Conservation (phyloP, 2,113 vertebrate species). For the Ranitomeya imitator region DNA sequence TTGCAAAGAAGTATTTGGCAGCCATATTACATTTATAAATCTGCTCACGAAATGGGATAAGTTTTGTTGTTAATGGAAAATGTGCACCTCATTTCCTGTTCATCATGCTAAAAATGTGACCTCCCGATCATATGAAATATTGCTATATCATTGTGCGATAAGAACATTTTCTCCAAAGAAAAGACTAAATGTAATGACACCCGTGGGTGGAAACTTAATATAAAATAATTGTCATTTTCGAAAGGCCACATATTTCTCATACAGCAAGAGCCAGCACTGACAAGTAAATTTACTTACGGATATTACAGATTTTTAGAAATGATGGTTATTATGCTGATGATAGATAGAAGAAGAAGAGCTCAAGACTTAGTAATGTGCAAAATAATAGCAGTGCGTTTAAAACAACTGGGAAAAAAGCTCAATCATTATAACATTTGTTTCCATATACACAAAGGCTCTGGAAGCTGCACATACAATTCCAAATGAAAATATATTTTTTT, state of each 20-base stretch:
- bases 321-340: neutral
- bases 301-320: neutral
- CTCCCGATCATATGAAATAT: slow-evolving; percentile 39
- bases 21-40: slow-evolving; percentile 40
- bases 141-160: slow-evolving; percentile 31
- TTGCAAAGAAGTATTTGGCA: slow-evolving; percentile 42
- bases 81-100: slow-evolving; percentile 55
- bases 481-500: no score
- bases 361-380: no score
- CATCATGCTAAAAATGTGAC: slow-evolving; percentile 41
- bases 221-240: slow-evolving; percentile 11
- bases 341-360: neutral
- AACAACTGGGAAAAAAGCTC: no score
- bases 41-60: slow-evolving; percentile 31
- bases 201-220: neutral
- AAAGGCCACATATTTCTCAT: neutral
- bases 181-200: slow-evolving; percentile 8
- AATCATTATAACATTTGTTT: no score
- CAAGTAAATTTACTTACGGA: slow-evolving; percentile 4
- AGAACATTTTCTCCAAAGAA: slow-evolving; percentile 4
- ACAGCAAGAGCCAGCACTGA: neutral
- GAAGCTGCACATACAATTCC: no score
- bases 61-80: slow-evolving; percentile 57
- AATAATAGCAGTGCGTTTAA: no score
- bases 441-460: no score